Conservation (phyloP, 64 coral and sea anemone species). For the Porites lutea region DNA sequence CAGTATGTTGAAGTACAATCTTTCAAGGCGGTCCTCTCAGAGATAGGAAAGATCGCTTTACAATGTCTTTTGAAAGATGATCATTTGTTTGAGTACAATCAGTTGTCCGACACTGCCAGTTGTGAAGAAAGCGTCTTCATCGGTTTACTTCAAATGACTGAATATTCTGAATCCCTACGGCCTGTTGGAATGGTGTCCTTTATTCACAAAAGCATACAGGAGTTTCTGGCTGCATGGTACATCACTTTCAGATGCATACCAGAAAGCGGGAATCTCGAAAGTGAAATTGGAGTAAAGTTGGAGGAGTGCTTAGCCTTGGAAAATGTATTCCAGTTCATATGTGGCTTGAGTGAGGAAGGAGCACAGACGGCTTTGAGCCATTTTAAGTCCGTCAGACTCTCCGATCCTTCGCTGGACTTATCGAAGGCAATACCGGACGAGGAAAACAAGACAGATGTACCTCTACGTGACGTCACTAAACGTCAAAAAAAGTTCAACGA, state of each 20-base stretch:
- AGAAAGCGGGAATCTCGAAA: neutral
- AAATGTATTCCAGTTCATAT: conserved; percentile 23
- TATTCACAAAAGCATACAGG: neutral
- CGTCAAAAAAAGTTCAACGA: neutral
- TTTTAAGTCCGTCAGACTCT: neutral
- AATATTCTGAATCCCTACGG: neutral
- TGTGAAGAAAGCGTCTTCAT: neutral
- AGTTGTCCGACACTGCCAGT: neutral
- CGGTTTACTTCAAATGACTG: neutral
- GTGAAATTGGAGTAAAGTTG: neutral
- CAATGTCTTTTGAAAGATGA: neutral
- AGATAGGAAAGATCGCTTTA: conserved; percentile 18
- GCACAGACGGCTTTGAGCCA: neutral
- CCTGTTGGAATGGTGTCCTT: neutral
- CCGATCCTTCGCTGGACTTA: neutral
- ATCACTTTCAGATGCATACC: neutral
- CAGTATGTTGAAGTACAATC: neutral
- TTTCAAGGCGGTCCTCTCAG: neutral
- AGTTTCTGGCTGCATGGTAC: neutral
- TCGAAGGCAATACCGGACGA: neutral
- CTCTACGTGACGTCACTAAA: neutral
- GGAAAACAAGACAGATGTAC: neutral
- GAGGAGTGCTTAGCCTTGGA: neutral
- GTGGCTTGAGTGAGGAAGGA: neutral
- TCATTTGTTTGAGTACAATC: neutral